phyloP scores from a whole-genome alignment of 1,140 invertebrate genomes.

The Helicoverpa armigera region DNA sequence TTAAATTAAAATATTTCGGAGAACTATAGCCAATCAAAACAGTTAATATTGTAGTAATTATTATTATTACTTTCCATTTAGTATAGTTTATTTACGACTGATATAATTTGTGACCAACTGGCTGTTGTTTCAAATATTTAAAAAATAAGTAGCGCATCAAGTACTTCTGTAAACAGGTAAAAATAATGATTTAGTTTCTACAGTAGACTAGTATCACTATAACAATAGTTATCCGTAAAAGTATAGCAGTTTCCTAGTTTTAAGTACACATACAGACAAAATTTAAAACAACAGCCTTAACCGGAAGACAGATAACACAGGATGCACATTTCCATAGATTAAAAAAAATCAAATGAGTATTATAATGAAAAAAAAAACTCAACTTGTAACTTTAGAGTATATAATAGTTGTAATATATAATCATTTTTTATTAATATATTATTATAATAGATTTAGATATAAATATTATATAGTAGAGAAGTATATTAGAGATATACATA shows the following conservation, averaged over 20 bases:
- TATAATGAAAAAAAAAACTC: conserved; percentile 44
- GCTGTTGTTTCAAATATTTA: conserved; percentile 24
- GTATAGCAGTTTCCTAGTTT: not conserved
- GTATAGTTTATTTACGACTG: conserved; percentile 5
- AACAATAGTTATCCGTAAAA: not conserved
- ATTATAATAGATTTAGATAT: conserved; percentile 41
- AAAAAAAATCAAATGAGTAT: conserved; percentile 48
- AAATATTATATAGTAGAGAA: conserved; percentile 36
- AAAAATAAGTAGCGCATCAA: not conserved
- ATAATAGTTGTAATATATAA: conserved; percentile 44
- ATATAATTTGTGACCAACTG: not conserved
- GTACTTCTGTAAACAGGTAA: too few relatives aligned
- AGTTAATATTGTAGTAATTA: not conserved
- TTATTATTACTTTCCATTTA: conserved; percentile 20
- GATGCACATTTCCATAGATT: conserved; percentile 53
- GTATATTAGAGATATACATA: conserved; percentile 49
- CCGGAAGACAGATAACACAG: conserved; percentile 44
- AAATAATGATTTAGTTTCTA: conserved; percentile 9
- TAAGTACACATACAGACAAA: conserved; percentile 18
- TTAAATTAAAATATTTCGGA: not conserved
- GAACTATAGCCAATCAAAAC: not conserved
- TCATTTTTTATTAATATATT: conserved; percentile 36
- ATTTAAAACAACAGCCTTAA: conserved; percentile 13
- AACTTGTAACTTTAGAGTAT: conserved; percentile 37
- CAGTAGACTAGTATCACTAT: not conserved